phyloP scores from a whole-genome alignment of 2,113 vertebrate genomes.

The Gnathonemus longibarbis region DNA sequence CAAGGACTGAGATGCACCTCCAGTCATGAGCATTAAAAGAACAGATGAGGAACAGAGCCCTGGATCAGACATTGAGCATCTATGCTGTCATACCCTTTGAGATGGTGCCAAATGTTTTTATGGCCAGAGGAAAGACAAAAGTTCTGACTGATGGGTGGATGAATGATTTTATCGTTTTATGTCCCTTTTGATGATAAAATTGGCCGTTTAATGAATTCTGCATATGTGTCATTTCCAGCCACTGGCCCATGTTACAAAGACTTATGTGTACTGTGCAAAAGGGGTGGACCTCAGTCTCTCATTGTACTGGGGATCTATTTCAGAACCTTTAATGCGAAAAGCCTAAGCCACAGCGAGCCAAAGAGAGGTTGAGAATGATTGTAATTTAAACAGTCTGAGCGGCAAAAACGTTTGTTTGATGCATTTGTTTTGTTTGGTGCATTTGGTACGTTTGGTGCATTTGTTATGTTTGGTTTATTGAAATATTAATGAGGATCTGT shows the following conservation, averaged over 20 bases:
- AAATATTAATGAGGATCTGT: neutral
- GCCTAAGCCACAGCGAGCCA: neutral
- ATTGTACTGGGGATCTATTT: neutral
- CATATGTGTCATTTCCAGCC: slow-evolving; percentile 9
- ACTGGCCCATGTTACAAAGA: neutral
- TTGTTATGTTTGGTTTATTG: neutral
- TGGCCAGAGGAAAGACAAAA: neutral
- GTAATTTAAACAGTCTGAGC: neutral
- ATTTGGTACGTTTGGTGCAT: no score
- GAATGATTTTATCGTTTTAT: slow-evolving; percentile 21
- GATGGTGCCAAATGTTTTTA: neutral
- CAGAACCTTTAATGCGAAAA: neutral
- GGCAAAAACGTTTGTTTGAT: neutral
- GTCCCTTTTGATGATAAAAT: slow-evolving; percentile 28
- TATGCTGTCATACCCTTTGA: neutral
- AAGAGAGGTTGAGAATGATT: neutral
- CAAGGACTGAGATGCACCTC: neutral
- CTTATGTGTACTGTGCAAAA: neutral
- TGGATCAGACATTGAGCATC: neutral
- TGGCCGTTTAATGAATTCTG: slow-evolving; percentile 18
- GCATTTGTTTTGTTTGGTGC: no score
- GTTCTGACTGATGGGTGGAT: slow-evolving; percentile 4
- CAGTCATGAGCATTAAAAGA: neutral
- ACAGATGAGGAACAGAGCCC: neutral
- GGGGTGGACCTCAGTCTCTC: neutral